A percentile compares a stretch with the other conserved stretches of the same genome.
Conservation (phyloP, 1,140 invertebrate species). For the Zaprionus tsacasi region DNA sequence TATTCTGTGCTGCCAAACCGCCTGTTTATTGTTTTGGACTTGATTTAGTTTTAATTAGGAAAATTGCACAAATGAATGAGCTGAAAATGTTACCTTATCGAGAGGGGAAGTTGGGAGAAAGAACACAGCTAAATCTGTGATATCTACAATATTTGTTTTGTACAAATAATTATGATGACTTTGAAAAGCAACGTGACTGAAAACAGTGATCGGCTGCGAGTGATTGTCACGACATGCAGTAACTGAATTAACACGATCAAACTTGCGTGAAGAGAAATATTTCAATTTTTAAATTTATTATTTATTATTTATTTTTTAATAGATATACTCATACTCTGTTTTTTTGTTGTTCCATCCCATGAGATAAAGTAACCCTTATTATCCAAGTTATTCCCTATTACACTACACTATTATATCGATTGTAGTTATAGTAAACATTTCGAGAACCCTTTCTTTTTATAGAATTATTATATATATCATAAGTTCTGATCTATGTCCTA, state of each 20-base stretch:
- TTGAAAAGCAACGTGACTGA: not conserved
- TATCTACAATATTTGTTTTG: not conserved
- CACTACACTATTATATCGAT: no score
- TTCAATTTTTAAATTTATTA: no score
- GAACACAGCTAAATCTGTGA: not conserved
- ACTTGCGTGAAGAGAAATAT: not conserved
- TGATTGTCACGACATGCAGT: not conserved
- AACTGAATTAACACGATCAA: not conserved
- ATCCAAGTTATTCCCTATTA: no score
- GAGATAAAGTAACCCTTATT: no score
- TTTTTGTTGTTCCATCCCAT: no score
- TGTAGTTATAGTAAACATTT: no score
- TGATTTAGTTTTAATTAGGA: constrained; percentile 72
- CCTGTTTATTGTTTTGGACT: constrained; percentile 55
- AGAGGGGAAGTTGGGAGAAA: constrained; percentile 19
- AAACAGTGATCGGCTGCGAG: not conserved
- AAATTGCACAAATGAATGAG: constrained; percentile 40
- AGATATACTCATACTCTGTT: no score
- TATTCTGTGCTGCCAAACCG: constrained; percentile 49
- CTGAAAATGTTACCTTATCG: constrained; percentile 69
- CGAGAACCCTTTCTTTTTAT: no score
- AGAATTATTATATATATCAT: not conserved
- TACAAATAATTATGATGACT: constrained; percentile 6
- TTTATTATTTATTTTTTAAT: no score
- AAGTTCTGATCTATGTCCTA: not conserved